phyloP scores from a whole-genome alignment of 2,113 vertebrate species.

The Arizona elegans region DNA sequence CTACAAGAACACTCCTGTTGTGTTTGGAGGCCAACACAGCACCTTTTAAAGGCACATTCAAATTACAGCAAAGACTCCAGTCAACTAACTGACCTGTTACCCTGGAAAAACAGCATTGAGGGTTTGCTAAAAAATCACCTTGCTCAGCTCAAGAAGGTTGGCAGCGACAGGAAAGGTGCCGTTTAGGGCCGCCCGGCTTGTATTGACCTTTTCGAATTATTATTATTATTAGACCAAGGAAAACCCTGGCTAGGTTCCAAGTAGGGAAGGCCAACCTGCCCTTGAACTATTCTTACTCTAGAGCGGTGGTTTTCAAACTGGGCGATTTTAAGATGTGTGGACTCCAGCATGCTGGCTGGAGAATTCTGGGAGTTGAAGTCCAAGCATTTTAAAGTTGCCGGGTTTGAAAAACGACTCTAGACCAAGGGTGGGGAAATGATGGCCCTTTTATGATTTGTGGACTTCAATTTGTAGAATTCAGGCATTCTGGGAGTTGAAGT shows the following conservation, averaged over 20 bases:
- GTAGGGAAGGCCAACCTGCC: background rate
- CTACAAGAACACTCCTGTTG: background rate
- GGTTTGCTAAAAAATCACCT: background rate
- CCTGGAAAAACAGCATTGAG: background rate
- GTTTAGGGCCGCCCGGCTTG: background rate
- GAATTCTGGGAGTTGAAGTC: background rate
- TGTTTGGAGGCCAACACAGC: background rate
- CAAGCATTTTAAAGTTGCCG: background rate
- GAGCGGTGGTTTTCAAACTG: background rate
- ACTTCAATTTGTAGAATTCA: background rate
- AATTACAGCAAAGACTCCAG: background rate
- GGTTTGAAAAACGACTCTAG: background rate
- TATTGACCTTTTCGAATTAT: background rate
- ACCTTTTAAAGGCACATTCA: background rate
- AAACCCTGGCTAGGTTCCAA: background rate
- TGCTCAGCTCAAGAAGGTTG: background rate
- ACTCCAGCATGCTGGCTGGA: background rate
- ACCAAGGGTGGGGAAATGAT: no score
- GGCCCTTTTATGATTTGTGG: background rate
- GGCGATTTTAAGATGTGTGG: background rate
- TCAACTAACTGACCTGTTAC: background rate
- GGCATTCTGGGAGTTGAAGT: background rate
- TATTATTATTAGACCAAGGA: background rate
- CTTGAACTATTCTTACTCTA: background rate
- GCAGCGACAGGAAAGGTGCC: background rate